A percentile compares a stretch with the other conserved stretches of the same genome.
Conservation (phyloP, 2,113 vertebrate genomes). For the Phrynocephalus versicolor region DNA sequence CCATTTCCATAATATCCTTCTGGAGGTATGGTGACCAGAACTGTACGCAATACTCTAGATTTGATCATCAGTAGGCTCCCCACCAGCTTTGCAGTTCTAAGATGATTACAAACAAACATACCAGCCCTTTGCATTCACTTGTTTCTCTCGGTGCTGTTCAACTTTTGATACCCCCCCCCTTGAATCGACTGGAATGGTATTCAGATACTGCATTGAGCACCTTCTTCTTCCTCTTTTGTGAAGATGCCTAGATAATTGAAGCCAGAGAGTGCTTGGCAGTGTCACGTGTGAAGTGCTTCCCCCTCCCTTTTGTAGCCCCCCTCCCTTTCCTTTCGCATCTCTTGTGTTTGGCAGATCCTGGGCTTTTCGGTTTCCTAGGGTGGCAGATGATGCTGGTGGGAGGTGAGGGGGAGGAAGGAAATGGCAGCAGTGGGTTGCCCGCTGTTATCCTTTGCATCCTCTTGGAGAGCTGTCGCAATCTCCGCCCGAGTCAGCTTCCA, state of each 20-base stretch:
- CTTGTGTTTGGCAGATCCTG: neutral
- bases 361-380: slow-evolving; percentile 13
- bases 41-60: no score
- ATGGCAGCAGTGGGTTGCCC: slow-evolving; percentile 1
- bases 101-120: no score
- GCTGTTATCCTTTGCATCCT: slow-evolving; percentile 9
- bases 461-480: neutral
- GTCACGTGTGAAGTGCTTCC: neutral
- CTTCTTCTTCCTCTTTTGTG: neutral
- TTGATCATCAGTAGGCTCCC: no score
- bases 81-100: neutral
- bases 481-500: neutral
- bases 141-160: neutral
- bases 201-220: neutral
- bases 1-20: no score
- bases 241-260: slow-evolving; percentile 12
- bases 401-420: slow-evolving; percentile 21
- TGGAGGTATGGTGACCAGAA: no score
- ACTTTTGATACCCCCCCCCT: no score
- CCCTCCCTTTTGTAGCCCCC: no score
- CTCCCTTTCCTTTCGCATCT: neutral
- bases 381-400: slow-evolving; percentile 26
- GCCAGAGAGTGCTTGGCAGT: slow-evolving; percentile 24
- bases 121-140: neutral
- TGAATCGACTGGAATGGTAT: no score